Percentiles rank a stretch among this genome's conserved stretches.
Conservation (phyloP, 2,113 vertebrate genomes). For the Pipa parva region DNA sequence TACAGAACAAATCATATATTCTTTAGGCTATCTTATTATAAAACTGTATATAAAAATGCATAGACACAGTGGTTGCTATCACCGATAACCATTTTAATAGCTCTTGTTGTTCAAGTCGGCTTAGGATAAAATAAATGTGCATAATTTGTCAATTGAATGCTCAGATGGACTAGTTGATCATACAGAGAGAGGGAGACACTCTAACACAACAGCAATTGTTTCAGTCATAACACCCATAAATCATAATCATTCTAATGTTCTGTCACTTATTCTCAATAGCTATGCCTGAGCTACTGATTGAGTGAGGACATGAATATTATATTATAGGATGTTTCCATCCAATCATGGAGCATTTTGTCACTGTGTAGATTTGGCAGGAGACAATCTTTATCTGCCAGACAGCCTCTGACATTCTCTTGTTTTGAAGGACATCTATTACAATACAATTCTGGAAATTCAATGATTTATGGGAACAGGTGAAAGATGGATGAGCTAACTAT, state of each 20-base stretch:
- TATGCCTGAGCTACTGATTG: slow-evolving; percentile 14
- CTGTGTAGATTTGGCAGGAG: neutral
- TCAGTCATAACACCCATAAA: neutral
- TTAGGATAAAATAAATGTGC: no score
- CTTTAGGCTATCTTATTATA: no score
- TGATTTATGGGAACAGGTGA: slow-evolving; percentile 28
- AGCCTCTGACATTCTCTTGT: slow-evolving; percentile 51
- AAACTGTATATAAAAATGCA: no score
- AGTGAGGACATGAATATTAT: slow-evolving; percentile 34
- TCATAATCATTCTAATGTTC: neutral
- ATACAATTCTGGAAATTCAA: slow-evolving; percentile 28
- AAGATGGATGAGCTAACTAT: slow-evolving; percentile 30
- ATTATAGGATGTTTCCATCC: slow-evolving; percentile 36
- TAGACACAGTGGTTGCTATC: no score
- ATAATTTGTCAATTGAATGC: no score
- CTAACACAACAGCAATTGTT: no score
- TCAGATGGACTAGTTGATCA: no score
- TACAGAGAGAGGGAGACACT: no score
- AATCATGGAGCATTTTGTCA: slow-evolving; percentile 26
- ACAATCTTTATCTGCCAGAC: slow-evolving; percentile 33
- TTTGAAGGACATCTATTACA: slow-evolving; percentile 53
- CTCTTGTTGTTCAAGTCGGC: no score
- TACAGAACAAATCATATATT: no score
- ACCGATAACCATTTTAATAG: no score
- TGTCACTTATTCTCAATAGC: slow-evolving; percentile 28